Evolutionary conservation across 2,113 vertebrate genomes (phyloP).

Genomic region (Melanocharis versteri): DNA sequence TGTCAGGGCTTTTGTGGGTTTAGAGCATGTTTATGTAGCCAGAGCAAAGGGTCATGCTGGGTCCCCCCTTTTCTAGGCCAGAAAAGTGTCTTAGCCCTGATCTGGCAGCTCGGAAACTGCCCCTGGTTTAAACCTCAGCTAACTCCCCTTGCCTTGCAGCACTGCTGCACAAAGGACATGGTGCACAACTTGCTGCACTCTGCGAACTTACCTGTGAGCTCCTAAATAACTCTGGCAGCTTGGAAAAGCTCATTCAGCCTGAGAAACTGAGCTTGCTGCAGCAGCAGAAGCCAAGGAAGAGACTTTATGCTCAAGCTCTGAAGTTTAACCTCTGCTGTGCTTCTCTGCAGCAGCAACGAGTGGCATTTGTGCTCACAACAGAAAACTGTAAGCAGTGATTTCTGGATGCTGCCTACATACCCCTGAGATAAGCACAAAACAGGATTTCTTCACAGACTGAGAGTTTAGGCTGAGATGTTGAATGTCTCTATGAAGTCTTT

Average conservation of each 20-base stretch:
- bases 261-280: neutral
- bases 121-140: neutral
- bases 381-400: neutral
- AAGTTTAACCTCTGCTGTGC: neutral
- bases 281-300: neutral
- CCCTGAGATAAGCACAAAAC: neutral
- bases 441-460: neutral
- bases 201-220: neutral
- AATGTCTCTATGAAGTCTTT: neutral
- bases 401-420: neutral
- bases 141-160: neutral
- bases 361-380: neutral
- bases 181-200: neutral
- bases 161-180: neutral
- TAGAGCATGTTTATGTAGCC: neutral
- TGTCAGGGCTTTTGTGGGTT: neutral
- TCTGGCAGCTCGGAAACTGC: neutral
- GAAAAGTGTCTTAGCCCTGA: neutral
- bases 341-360: neutral
- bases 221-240: slow-evolving; percentile 14
- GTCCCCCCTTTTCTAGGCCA: neutral
- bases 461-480: neutral
- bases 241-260: neutral
- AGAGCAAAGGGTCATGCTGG: neutral
- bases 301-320: neutral